A percentile compares a stretch with the other conserved stretches of the same genome.
Conservation (phyloP, 2,113 vertebrate species). For the Hippocampus guttulatus region DNA sequence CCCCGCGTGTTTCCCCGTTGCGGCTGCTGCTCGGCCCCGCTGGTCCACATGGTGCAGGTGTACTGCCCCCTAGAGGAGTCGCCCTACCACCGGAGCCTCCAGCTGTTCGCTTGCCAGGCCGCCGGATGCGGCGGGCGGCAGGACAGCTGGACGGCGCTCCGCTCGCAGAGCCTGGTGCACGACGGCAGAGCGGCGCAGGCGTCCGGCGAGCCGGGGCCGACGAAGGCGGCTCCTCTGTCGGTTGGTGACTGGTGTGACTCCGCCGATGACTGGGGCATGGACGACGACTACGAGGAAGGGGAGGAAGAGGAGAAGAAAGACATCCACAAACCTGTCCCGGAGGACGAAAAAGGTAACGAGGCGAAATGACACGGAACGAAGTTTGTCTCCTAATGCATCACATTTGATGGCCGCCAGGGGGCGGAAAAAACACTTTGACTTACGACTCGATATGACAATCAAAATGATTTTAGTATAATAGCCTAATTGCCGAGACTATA, state of each 20-base stretch:
- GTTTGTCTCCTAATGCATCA: background rate
- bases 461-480: too few relatives aligned
- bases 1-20: constrained; percentile 18
- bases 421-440: too few relatives aligned
- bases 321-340: background rate
- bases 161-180: constrained; percentile 48
- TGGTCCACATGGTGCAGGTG: constrained; percentile 48
- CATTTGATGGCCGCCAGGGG: background rate
- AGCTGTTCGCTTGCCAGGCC: constrained; percentile 52
- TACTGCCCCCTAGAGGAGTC: constrained; percentile 58
- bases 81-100: constrained; percentile 49
- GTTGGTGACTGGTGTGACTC: constrained; percentile 59
- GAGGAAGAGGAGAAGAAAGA: constrained; percentile 22
- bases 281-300: constrained; percentile 16
- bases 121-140: constrained; percentile 27
- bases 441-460: too few relatives aligned
- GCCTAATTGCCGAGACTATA: too few relatives aligned
- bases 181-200: background rate
- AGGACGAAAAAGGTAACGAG: constrained; percentile 18
- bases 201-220: background rate
- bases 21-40: constrained; percentile 24
- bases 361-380: background rate
- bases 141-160: constrained; percentile 47
- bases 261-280: constrained; percentile 62
- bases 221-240: constrained; percentile 18